These are phyloP conservation scores for Drosophila tropicalis DNA, from an alignment of 1,140 invertebrate species.

Conservation along the genomic window DNA sequence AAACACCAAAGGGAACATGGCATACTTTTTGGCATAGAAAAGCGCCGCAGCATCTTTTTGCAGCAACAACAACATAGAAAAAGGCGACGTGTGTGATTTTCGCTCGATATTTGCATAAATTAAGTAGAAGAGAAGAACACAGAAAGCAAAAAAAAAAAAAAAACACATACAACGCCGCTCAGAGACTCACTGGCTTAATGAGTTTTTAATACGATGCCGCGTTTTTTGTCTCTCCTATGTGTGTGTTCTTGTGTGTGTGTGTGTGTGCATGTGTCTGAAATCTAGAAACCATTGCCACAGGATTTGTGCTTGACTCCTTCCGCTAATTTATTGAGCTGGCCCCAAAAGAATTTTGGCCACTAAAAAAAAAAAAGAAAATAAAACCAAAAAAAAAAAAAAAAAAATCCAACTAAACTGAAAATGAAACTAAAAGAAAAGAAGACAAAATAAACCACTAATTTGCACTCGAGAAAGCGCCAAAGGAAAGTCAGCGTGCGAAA, in stretches of 20 bases:
- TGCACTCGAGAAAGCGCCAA: conserved; percentile 41
- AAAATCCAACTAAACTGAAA: conserved; percentile 22
- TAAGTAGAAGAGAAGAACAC: conserved; percentile 50
- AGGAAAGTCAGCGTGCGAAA: conserved; percentile 10
- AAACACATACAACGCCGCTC: conserved; percentile 25
- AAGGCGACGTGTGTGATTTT: conserved; percentile 28
- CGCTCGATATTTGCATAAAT: conserved; percentile 80
- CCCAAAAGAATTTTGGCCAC: conserved; percentile 45
- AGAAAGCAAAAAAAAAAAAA: conserved; percentile 42
- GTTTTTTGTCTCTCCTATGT: conserved; percentile 37
- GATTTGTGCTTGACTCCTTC: conserved; percentile 44
- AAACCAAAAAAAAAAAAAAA: conserved; percentile 12
- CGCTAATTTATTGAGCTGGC: conserved; percentile 69
- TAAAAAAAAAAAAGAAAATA: conserved; percentile 22
- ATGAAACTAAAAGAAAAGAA: conserved; percentile 21
- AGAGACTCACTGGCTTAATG: conserved; percentile 57
- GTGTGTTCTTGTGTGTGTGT: conserved; percentile 30
- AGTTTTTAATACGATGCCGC: conserved; percentile 78
- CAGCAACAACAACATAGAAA: conserved; percentile 18
- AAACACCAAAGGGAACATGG: conserved; percentile 41
- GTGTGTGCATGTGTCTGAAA: conserved; percentile 33
- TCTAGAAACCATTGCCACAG: conserved; percentile 60
- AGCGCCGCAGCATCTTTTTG: conserved; percentile 13
- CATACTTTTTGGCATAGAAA: conserved; percentile 65
- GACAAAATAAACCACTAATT: conserved; percentile 40